phyloP scores from a whole-genome alignment of 2,797 vertebrate species.

The Hydrophis major region DNA sequence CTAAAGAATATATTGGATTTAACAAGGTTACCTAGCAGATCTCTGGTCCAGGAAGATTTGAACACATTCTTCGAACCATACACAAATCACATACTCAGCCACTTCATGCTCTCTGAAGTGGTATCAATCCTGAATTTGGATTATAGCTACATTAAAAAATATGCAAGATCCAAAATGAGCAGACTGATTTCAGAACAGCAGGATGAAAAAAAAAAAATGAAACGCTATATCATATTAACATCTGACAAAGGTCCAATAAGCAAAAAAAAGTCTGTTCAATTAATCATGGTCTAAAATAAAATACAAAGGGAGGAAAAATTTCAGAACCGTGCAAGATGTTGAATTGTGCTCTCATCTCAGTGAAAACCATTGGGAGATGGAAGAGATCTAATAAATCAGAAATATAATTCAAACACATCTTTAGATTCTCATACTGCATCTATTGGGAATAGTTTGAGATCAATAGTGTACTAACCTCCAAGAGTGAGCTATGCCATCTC shows the following conservation, averaged over 20 bases:
- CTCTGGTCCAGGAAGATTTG: not conserved
- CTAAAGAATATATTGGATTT: not conserved
- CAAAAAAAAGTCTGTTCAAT: constrained; percentile 18
- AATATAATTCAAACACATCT: constrained; percentile 40
- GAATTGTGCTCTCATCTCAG: constrained; percentile 24
- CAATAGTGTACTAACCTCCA: constrained; percentile 8
- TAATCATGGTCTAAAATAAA: constrained; percentile 36
- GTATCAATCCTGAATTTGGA: not conserved
- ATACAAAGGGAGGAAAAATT: constrained; percentile 11
- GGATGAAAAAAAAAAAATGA: not conserved
- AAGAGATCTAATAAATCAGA: not conserved
- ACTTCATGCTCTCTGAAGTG: not conserved
- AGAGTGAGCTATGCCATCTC: constrained; percentile 18
- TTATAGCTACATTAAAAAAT: not conserved
- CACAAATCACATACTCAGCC: not conserved
- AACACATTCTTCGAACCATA: not conserved
- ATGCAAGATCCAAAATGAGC: not conserved
- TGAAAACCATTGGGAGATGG: constrained; percentile 28
- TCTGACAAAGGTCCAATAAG: constrained; percentile 33
- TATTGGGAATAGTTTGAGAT: constrained; percentile 21
- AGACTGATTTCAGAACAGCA: not conserved
- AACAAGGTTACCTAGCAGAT: not conserved
- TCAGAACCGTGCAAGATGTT: constrained; percentile 29
- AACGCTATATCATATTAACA: constrained; percentile 17
- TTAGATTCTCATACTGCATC: constrained; percentile 20